These are phyloP conservation scores for Hypocryptadius cinnamomeus DNA, from an alignment of 2,113 vertebrate genomes.

Conservation along the genomic window DNA sequence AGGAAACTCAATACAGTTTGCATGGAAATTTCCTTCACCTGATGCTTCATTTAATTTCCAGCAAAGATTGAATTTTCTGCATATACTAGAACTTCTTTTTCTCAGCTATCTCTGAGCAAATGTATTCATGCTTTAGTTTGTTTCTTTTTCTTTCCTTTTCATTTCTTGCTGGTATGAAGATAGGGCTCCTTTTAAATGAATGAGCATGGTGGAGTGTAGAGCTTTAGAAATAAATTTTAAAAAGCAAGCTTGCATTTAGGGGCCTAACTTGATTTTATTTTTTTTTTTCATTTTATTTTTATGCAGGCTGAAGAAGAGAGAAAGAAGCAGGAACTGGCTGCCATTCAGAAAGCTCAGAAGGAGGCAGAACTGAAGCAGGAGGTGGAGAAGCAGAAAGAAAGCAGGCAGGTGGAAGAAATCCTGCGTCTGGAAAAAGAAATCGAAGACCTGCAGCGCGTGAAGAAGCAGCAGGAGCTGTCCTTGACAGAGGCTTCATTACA, in stretches of 20 bases:
- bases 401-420: slow-evolving; percentile 92
- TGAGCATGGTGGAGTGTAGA: background rate
- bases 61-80: background rate
- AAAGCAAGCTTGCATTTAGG: background rate
- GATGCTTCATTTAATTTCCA: background rate
- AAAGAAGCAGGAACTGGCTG: slow-evolving; percentile 53
- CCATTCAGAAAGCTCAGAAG: slow-evolving; percentile 49
- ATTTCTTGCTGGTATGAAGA: background rate
- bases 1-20: slow-evolving; percentile 23
- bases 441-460: slow-evolving; percentile 86
- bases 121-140: background rate
- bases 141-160: background rate
- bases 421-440: slow-evolving; percentile 93
- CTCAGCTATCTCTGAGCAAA: background rate
- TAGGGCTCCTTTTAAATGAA: background rate
- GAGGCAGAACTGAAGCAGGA: slow-evolving; percentile 57
- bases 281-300: background rate
- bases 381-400: slow-evolving; percentile 77
- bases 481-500: slow-evolving; percentile 86
- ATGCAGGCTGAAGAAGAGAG: slow-evolving; percentile 70
- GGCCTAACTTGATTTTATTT: background rate
- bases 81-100: background rate
- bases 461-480: slow-evolving; percentile 90
- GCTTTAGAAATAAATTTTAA: background rate
- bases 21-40: slow-evolving; percentile 29